phyloP scores from a whole-genome alignment of 2,797 vertebrate genomes.

The Geranospiza caerulescens region DNA sequence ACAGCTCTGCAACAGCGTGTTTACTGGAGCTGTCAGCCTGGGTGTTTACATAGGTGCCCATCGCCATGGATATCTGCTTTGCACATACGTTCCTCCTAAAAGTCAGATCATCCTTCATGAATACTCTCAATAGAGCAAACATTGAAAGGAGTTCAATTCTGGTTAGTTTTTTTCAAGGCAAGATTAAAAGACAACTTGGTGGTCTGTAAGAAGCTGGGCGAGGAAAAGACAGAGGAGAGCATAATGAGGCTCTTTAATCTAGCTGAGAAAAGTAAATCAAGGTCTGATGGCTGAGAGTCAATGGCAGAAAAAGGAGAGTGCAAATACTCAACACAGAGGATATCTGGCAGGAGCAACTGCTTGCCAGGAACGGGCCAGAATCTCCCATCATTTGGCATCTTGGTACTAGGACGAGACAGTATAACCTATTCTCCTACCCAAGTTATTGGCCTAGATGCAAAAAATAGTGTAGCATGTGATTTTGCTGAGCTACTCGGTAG shows the following conservation, averaged over 20 bases:
- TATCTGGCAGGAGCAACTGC: not conserved
- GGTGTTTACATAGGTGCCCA: conserved; percentile 53
- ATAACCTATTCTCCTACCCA: not conserved
- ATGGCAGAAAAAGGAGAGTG: not conserved
- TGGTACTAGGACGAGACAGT: not conserved
- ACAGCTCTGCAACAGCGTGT: conserved; percentile 16
- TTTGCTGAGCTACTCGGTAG: not conserved
- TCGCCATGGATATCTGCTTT: conserved; percentile 25
- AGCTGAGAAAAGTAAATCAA: conserved; percentile 32
- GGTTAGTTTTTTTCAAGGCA: not conserved
- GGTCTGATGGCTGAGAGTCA: not conserved
- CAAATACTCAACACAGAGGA: not conserved
- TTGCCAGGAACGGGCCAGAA: not conserved
- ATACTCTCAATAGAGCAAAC: not conserved
- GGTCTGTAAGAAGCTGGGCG: conserved; percentile 6
- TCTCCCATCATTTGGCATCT: not conserved
- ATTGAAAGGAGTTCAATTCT: not conserved
- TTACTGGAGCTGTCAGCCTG: conserved; percentile 1
- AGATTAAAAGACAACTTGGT: conserved; percentile 51
- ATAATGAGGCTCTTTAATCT: conserved; percentile 23
- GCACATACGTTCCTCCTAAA: conserved; percentile 15
- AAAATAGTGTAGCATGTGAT: not conserved
- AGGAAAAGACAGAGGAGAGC: not conserved
- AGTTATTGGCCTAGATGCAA: not conserved
- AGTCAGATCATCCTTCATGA: conserved; percentile 47